Evolutionary conservation across 1,140 invertebrate species (phyloP), one percentile per base, ranked within the genome.

Genomic region (Zelostemma sp.): DNA sequence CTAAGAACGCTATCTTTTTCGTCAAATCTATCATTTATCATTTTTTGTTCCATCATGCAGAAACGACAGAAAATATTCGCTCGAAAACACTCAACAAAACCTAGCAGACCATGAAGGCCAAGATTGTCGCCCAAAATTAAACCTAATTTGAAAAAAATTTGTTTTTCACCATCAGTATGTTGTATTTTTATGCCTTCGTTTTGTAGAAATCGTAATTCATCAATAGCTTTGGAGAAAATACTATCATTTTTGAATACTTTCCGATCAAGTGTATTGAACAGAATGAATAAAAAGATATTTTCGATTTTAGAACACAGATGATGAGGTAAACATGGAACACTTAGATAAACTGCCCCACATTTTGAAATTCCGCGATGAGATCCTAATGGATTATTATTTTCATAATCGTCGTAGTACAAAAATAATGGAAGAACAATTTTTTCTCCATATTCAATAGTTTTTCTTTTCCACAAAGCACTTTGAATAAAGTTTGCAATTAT

Each of bases 121-220:
- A 65, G 25, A 51, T 68, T 71, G 21, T 74, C 72, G 16, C 65
- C 64, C 40, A 63, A 47, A 21, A 74, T 59, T 9, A 16, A 41
- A 35, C 25, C 33, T 12, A 68, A 18, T 48, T 63, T 63, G 46
- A 74, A 72, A 54, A 59, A 65, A 38, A 70, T 54, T 40, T 19
- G 25, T 43, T 1, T 11, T 4, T 21, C 19, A n/a, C 16, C 16
- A n/a, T 1, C 1, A 5, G 17, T 1, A 21, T 1, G 12, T 8
- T 47, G 6, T 11, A 47, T 47, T 6, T 1, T 9, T 11, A 47
- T 47, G 17, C 45, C 45, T 5, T 19, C 18, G 3, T 47, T 21
- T 47, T 47, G 45, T 11, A 47, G n/a, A 47, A 6, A 47, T 11
- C 21, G 3, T 11, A 47, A 12, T n/a, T 47, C 45, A 11, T 47